Base-by-base conservation (phyloP, 2,797 vertebrate genomes). In the Sparidentex hasta region DNA sequence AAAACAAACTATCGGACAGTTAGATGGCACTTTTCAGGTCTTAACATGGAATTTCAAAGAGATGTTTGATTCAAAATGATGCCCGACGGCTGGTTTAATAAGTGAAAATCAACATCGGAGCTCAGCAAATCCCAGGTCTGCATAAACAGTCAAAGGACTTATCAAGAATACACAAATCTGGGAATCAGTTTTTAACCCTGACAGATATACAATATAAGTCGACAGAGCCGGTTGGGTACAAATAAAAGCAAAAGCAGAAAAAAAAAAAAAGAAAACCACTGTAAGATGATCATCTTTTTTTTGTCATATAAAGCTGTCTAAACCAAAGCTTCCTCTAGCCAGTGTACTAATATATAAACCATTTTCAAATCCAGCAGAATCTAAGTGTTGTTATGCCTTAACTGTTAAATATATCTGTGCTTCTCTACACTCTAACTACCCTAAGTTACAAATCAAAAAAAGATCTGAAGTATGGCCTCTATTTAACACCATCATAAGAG, bases 241-340 rank as follows among this genome's bases (percentile, higher is more conserved):
- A 96, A 96, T 95, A 94, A 96, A 87, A 84, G 81, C 56, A 88
- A 81, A 81, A 81, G 29, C 76, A 88, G n/a, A n/a, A n/a, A n/a
- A n/a, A 91, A 95, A 95, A 43, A 12, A 43, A 29, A 33, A 33
- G 29, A 95, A 90, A 95, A 95, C 27, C 83, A 94, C 92, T 92
- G 88, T 88, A 93, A 96, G 84, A 95, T 83, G 71, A 91, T 94
- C 87, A 94, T 91, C 89, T 89, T n/a, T 90, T 87, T 94, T 87
- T 94, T 93, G 93, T 94, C 82, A 95, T 95, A 94, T 95, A 96
- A 92, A 95, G 89, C 93, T 95, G 94, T 94, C 95, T 94, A 95
- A 91, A 95, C 95, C 96, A 95, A 96, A 92, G 94, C 89, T 94
- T 93, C 69, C 82, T 90, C 87, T 94, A 96, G 95, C 92, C 95